phyloP scores from a whole-genome alignment of 1,140 invertebrate species.

The Camponotus floridanus region DNA sequence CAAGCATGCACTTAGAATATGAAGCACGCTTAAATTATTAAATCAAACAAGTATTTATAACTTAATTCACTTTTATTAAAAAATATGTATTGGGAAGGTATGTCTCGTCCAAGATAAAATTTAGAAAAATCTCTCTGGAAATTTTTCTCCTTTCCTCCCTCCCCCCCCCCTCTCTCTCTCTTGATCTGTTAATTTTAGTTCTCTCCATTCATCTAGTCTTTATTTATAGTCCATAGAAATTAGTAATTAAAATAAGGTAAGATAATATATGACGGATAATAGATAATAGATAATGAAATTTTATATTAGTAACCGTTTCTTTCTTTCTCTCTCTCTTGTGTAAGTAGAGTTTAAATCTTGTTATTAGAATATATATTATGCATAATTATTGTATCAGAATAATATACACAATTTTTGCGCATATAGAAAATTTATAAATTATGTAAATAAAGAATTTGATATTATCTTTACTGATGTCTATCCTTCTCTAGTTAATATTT shows the following conservation, averaged over 20 bases:
- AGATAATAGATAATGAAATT: too few relatives aligned
- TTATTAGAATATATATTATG: not conserved
- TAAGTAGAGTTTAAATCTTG: not conserved
- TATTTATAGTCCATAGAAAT: slow-evolving; percentile 29
- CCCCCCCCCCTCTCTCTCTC: too few relatives aligned
- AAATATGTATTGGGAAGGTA: not conserved
- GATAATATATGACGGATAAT: too few relatives aligned
- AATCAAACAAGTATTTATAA: not conserved
- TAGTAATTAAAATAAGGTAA: slow-evolving; percentile 2
- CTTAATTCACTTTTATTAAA: not conserved
- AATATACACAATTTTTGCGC: too few relatives aligned
- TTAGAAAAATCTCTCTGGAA: not conserved
- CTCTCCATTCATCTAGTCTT: slow-evolving; percentile 61
- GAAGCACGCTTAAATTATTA: not conserved
- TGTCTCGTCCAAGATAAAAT: not conserved
- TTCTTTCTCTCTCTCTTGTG: not conserved
- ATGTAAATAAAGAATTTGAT: too few relatives aligned
- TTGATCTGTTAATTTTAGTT: slow-evolving; percentile 24
- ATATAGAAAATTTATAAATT: too few relatives aligned
- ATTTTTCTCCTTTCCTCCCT: not conserved
- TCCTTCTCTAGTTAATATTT: too few relatives aligned
- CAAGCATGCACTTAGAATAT: not conserved
- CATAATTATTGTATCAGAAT: not conserved
- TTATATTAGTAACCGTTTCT: too few relatives aligned
- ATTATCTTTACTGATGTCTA: too few relatives aligned